These are phyloP conservation scores for Drosophila ercepeae DNA, from an alignment of 1,140 invertebrate species.

Conservation along the genomic window DNA sequence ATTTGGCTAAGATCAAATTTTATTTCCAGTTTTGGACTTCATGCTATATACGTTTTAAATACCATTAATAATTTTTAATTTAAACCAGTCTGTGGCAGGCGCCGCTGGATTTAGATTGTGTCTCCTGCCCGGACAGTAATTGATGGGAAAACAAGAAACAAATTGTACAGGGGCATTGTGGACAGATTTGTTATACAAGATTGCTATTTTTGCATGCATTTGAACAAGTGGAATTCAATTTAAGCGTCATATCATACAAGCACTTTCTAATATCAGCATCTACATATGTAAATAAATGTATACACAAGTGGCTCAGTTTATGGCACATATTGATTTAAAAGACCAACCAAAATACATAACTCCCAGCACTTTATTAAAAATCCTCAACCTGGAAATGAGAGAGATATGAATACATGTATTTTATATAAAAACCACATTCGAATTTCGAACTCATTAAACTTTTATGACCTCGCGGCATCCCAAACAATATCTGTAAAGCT, in stretches of 20 bases:
- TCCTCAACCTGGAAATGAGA: background rate
- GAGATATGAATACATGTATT: background rate
- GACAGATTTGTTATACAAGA: conserved; percentile 21
- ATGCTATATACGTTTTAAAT: conserved; percentile 19
- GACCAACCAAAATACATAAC: background rate
- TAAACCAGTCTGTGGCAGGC: conserved; percentile 29
- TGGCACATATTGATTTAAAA: background rate
- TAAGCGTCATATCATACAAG: background rate
- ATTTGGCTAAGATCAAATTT: conserved; percentile 1
- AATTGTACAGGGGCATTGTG: conserved; percentile 32
- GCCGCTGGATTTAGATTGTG: conserved; percentile 33
- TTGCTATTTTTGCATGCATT: conserved; percentile 10
- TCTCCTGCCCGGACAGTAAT: conserved; percentile 26
- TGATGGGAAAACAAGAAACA: conserved; percentile 34
- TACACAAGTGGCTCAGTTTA: too few relatives aligned
- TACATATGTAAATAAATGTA: background rate
- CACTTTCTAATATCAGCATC: conserved; percentile 17
- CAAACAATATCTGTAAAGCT: background rate
- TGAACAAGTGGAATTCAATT: background rate
- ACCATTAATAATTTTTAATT: conserved; percentile 34
- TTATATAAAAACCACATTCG: background rate
- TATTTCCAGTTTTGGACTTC: conserved; percentile 6
- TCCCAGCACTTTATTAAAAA: background rate
- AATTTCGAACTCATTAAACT: conserved; percentile 12
- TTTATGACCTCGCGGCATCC: conserved; percentile 11